These are phyloP conservation scores for Sminthurides bifidus DNA, from an alignment of 1,140 invertebrate species.

Conservation along the genomic window DNA sequence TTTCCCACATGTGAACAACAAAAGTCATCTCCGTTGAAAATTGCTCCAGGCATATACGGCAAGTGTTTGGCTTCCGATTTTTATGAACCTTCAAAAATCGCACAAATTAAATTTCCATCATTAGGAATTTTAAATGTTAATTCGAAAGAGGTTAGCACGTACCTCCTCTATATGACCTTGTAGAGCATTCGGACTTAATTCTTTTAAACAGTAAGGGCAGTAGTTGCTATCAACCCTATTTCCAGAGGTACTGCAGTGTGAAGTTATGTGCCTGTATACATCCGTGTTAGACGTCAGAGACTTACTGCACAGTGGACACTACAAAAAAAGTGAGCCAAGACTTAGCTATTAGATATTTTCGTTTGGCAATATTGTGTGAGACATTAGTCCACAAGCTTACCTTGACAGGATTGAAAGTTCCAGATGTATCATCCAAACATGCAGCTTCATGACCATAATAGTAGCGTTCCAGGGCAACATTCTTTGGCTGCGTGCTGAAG, in stretches of 20 bases:
- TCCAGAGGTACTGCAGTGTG: conserved; percentile 40
- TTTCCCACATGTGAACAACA: conserved; percentile 59
- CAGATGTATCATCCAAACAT: no score
- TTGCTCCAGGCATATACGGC: conserved; percentile 35
- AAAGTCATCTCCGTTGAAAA: conserved; percentile 36
- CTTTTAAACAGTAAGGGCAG: conserved; percentile 34
- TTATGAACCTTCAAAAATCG: conserved; percentile 9
- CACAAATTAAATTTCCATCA: conserved; percentile 1
- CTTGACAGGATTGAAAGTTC: not conserved
- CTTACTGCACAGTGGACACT: conserved; percentile 47
- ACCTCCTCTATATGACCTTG: conserved; percentile 31
- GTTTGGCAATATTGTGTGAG: not conserved
- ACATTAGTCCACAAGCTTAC: not conserved
- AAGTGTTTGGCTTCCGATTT: conserved; percentile 13
- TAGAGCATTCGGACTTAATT: conserved; percentile 25
- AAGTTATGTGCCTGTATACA: conserved; percentile 55
- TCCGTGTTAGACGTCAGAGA: conserved; percentile 47
- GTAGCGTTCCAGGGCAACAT: conserved; percentile 2
- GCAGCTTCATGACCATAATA: no score
- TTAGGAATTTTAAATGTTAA: not conserved
- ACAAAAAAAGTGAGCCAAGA: conserved; percentile 27
- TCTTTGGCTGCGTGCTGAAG: not conserved
- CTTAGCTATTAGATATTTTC: not conserved
- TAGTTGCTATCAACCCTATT: not conserved
- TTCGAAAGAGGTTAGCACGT: conserved; percentile 7